Evolutionary conservation across 2,888 invertebrate species (phyloP), one percentile per base, ranked within the genome.

Genomic region (Xestia c-nigrum): DNA sequence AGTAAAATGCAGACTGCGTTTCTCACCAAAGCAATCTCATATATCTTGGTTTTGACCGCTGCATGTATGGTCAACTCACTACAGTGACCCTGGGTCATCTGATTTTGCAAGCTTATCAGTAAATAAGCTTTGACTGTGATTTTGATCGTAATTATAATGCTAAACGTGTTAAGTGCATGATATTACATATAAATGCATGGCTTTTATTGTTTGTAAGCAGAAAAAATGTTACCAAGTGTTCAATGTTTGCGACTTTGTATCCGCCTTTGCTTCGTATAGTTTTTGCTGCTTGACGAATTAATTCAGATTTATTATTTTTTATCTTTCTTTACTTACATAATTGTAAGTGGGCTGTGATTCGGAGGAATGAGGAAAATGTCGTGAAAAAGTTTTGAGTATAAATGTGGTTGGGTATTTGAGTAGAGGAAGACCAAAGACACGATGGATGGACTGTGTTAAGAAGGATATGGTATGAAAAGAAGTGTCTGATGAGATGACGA

Each of bases 51-150:
- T 70, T 64, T 75, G 74, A 74, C 65, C 72, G 81, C 75, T 71
- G 57, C 16, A 68, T 86, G 82, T 89, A 89, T 89, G 87, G 85
- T 75, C 84, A 78, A 78, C 83, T 92, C 93, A 93, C 92, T 92
- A 70, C 71, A 82, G 80, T 87, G 91, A 89, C 90, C 91, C 85
- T 74, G 86, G 90, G 91, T 90, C 74, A 70, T 75, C 77, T 65
- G 76, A 89, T 87, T 87, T 80, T 84, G 81, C 86, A 85, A 89
- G 85, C 80, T 87, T 89, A 92, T 94, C 92, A 92, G 85, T 87
- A 82, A 90, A 91, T 92, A 86, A 85, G 85, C 89, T 88, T 71
- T 72, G 69, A 40, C 38, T 63, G 12, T 10, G 24, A 67, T 82
- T 69, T 64, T 24, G 5, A 75, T 64, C n/a, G 21, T 38, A 21